Evolutionary conservation across 2,888 invertebrate species (phyloP).

Genomic region (Elegia similella): DNA sequence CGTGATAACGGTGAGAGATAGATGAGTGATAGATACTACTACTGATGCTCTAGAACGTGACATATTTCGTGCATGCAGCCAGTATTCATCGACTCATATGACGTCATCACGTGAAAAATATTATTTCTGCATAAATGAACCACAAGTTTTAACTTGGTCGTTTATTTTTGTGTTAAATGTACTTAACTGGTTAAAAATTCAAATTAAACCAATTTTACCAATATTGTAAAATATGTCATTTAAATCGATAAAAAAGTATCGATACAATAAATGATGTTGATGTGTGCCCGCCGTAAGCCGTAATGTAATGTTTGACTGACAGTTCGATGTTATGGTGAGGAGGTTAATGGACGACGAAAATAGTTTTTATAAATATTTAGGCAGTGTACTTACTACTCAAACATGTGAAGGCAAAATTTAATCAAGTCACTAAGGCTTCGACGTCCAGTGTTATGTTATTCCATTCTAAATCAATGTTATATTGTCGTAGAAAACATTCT

Average conservation of each 20-base stretch:
- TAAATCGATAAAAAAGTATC: background rate
- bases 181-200: no score
- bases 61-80: no score
- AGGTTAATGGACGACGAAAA: slow-evolving; percentile 68
- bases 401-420: slow-evolving; percentile 45
- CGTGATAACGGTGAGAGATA: no score
- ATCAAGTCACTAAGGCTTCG: slow-evolving; percentile 32
- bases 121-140: no score
- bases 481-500: slow-evolving; percentile 30
- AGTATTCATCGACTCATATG: no score
- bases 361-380: slow-evolving; percentile 62
- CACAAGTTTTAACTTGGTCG: no score
- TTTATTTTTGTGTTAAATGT: no score
- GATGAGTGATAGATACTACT: no score
- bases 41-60: no score
- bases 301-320: slow-evolving; percentile 36
- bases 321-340: slow-evolving; percentile 52
- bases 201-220: no score
- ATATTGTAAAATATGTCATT: no score
- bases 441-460: slow-evolving; percentile 39
- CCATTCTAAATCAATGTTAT: slow-evolving; percentile 26
- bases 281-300: slow-evolving; percentile 14
- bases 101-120: no score
- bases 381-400: slow-evolving; percentile 41
- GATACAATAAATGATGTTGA: background rate